A percentile compares a stretch with the other conserved stretches of the same genome.
Evolutionary conservation across 2,888 invertebrate genomes (phyloP).

Genomic region (Melanostoma mellinum): DNA sequence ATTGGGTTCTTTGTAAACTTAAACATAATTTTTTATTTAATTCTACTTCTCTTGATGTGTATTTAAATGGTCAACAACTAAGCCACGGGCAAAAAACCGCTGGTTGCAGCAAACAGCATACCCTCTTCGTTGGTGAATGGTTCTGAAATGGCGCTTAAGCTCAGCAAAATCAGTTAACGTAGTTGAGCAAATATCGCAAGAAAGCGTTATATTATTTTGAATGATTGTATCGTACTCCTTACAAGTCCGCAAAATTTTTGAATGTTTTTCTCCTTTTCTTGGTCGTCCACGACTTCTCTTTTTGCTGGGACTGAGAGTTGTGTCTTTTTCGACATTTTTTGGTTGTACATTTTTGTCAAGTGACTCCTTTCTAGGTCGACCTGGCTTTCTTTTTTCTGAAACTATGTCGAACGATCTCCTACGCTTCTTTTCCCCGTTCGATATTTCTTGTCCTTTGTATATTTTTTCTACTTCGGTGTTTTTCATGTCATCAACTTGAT

Average conservation of each 20-base stretch:
- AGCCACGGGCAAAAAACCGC: conserved; percentile 71
- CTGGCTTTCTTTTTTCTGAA: neutral
- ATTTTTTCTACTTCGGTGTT: neutral
- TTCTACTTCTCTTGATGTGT: conserved; percentile 66
- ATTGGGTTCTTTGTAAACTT: neutral
- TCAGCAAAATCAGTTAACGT: conserved; percentile 70
- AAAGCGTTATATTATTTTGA: conserved; percentile 73
- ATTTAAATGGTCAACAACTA: conserved; percentile 74
- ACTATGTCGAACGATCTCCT: too few species aligned
- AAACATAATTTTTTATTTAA: too few species aligned
- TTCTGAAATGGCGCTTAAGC: conserved; percentile 73
- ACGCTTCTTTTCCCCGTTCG: neutral
- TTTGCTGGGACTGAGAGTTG: neutral
- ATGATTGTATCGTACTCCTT: conserved; percentile 73
- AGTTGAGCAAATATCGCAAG: conserved; percentile 71
- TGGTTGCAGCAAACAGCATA: conserved; percentile 75
- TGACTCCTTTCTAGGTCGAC: conserved; percentile 20
- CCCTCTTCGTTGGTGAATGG: conserved; percentile 71
- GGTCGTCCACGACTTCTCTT: conserved; percentile 60
- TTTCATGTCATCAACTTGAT: neutral
- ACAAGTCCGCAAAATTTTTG: conserved; percentile 48
- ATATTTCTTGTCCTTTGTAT: neutral
- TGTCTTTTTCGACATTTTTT: neutral
- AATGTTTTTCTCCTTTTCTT: conserved; percentile 50
- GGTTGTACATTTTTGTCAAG: neutral